Conservation (phyloP, 2,797 vertebrate species). For the Anisognathus igniventris region DNA sequence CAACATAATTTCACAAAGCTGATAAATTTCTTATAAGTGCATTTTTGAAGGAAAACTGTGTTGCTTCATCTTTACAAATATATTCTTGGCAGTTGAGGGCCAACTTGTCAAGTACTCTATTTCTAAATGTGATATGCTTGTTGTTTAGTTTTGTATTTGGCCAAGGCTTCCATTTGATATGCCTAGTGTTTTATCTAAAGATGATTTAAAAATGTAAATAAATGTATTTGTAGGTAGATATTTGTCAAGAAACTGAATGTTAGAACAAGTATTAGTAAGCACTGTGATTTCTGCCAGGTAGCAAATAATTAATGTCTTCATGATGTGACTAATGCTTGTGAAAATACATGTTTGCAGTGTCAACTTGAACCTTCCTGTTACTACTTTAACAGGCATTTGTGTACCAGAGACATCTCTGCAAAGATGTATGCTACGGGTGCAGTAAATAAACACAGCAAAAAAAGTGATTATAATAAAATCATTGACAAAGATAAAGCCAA, state of each 20-base stretch:
- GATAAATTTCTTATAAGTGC: not conserved
- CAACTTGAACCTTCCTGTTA: not conserved
- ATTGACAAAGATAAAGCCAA: not conserved
- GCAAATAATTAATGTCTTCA: not conserved
- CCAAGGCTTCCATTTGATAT: not conserved
- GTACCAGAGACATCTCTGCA: not conserved
- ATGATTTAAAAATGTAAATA: not conserved
- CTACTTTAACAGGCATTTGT: not conserved
- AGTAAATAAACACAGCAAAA: not conserved
- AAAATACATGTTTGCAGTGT: not conserved
- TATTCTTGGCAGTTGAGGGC: not conserved
- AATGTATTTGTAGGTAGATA: not conserved
- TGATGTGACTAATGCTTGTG: not conserved
- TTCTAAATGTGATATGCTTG: not conserved
- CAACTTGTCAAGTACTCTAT: not conserved
- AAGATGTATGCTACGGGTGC: not conserved
- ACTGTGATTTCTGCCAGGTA: not conserved
- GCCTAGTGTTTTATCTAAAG: not conserved
- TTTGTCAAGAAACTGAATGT: not conserved
- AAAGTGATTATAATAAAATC: not conserved
- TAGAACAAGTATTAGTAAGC: not conserved
- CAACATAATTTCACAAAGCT: not conserved
- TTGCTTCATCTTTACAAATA: not conserved
- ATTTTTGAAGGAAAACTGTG: not conserved
- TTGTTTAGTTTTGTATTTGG: not conserved